Evolutionary conservation across 2,888 invertebrate species (phyloP).

Genomic region (Falcaria lacertinaria): DNA sequence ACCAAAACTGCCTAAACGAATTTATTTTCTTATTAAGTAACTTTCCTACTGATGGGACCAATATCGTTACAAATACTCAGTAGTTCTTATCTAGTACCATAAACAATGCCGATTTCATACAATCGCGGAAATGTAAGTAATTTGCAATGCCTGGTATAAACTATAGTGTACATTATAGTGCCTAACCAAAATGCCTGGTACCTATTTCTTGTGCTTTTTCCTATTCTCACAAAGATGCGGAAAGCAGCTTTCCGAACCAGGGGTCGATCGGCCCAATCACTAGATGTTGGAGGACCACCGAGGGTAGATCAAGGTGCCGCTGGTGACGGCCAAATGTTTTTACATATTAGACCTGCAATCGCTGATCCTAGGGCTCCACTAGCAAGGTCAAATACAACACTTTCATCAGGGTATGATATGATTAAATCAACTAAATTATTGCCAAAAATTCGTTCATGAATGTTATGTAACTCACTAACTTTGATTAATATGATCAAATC

Average conservation of each 20-base stretch:
- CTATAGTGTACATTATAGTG: conserved; percentile 3
- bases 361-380: conserved; percentile 55
- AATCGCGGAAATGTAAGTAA: conserved; percentile 72
- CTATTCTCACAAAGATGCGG: conserved; percentile 50
- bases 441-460: too few species aligned
- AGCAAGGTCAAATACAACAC: conserved; percentile 72
- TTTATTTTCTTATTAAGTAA: conserved; percentile 46
- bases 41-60: conserved; percentile 56
- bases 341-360: conserved; percentile 71
- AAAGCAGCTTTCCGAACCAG: conserved; percentile 69
- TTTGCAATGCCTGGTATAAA: neutral
- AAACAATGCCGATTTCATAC: conserved; percentile 68
- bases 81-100: conserved; percentile 31
- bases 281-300: conserved; percentile 52
- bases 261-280: conserved; percentile 71
- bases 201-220: too few species aligned
- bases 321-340: conserved; percentile 62
- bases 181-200: conserved; percentile 6
- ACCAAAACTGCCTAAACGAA: conserved; percentile 67
- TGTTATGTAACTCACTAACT: too few species aligned
- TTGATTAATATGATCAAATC: too few species aligned
- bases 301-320: conserved; percentile 44
- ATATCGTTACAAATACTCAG: conserved; percentile 30
- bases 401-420: conserved; percentile 66
- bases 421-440: too few species aligned